Conservation (phyloP, 2,797 vertebrate species). For the Phaenicophaeus curvirostris region DNA sequence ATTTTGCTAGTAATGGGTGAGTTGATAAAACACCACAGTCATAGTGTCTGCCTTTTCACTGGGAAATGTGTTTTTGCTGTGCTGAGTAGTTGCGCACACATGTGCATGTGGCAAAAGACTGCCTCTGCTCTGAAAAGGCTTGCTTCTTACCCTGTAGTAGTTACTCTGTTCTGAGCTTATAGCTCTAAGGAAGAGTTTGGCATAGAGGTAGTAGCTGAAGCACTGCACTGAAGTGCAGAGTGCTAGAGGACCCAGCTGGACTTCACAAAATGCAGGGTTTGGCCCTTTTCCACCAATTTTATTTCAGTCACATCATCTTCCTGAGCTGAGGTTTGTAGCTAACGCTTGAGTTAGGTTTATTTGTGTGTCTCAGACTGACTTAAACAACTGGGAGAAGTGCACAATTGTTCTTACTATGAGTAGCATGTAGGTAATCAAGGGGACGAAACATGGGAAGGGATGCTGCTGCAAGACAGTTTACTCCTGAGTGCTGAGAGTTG, state of each 20-base stretch:
- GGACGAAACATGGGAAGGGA: neutral
- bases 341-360: neutral
- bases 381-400: neutral
- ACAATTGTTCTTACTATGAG: neutral
- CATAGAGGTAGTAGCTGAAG: neutral
- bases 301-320: neutral
- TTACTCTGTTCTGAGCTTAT: neutral
- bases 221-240: neutral
- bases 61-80: neutral
- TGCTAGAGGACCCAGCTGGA: neutral
- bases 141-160: neutral
- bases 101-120: fast-evolving
- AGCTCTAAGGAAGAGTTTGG: neutral
- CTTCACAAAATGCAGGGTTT: neutral
- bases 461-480: neutral
- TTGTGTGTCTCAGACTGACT: neutral
- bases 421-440: neutral
- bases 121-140: neutral
- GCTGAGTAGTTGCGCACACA: neutral
- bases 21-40: neutral
- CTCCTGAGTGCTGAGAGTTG: neutral
- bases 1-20: neutral
- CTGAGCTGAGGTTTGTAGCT: neutral
- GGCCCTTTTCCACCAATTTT: neutral
- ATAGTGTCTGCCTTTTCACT: fast-evolving